Percentiles rank a stretch among this genome's conserved stretches.
Evolutionary conservation across 2,888 invertebrate species (phyloP).

Genomic region (Harpalus rubripes): DNA sequence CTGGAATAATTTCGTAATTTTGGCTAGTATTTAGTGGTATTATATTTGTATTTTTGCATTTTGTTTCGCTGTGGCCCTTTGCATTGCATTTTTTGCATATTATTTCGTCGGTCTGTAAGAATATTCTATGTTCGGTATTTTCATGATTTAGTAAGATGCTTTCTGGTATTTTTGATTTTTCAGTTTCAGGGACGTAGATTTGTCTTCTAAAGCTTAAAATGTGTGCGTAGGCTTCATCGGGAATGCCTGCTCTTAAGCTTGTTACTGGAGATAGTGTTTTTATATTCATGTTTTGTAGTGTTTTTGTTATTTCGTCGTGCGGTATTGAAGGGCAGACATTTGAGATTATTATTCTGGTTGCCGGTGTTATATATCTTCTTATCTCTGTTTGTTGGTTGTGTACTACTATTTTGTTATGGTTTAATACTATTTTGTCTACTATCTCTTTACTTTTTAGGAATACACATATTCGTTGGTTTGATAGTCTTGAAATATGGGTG

Average conservation of each 20-base stretch:
- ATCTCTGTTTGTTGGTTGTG: constrained; percentile 21
- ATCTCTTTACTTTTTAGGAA: constrained; percentile 47
- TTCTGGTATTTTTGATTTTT: constrained; percentile 12
- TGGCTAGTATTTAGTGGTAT: neutral
- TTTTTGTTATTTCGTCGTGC: constrained; percentile 20
- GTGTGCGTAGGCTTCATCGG: constrained; percentile 2
- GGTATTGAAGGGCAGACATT: constrained; percentile 51
- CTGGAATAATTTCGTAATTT: no score
- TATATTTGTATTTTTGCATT: constrained; percentile 20
- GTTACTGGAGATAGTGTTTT: constrained; percentile 17
- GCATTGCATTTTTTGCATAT: constrained; percentile 23
- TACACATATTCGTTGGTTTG: constrained; percentile 56
- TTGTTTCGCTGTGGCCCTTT: neutral
- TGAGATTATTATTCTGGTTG: constrained; percentile 59
- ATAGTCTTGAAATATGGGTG: constrained; percentile 40
- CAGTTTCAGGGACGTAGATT: constrained; percentile 3
- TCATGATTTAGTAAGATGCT: neutral
- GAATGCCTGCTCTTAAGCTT: constrained; percentile 13
- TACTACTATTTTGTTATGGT: constrained; percentile 15
- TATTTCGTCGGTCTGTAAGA: constrained; percentile 2
- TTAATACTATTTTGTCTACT: constrained; percentile 41
- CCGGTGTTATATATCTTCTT: constrained; percentile 21
- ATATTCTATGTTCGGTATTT: constrained; percentile 18
- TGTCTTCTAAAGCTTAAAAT: constrained; percentile 15
- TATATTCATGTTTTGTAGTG: constrained; percentile 14